Evolutionary conservation across 2,888 invertebrate genomes (phyloP), one percentile per base, ranked within the genome.

Genomic region (Capitulum mitella): DNA sequence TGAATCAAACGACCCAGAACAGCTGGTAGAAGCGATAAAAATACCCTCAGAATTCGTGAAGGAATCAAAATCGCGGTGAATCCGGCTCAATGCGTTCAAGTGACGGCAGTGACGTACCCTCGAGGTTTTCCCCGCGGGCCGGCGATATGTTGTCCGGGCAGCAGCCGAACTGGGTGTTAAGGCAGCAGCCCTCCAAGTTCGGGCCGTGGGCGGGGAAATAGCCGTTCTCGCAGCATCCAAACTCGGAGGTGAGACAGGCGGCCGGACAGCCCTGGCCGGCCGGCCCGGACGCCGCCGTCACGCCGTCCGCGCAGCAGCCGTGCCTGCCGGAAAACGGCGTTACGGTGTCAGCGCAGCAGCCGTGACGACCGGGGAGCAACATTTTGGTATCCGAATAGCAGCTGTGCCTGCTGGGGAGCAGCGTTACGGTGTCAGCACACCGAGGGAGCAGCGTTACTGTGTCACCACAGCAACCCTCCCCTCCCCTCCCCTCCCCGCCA

Each of bases 121-220:
- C 91, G 80, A 92, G 90, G 82, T 90, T 87, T 14, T 91, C 89
- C 46, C 98, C 98, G 81, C 89, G 88, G 0, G 97, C 95, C 12
- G 91, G 87, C 0, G 93, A 93, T 61, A 87, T 86, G 80, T 93
- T 92, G 86, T 95, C 94, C 0, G 94, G 92, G 84, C 97, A 97
- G 85, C 97, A 97, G 0, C 94, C 92, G 83, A 90, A 93, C 32
- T 89, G 90, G 0, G 93, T 89, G 82, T 90, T 89, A 81, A 91
- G 88, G 83, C 97, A 97, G 26, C 95, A 95, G 32, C 92, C 91
- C 87, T 92, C 90, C 51, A 89, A 86, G 83, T 91, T 89, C 0
- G 93, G 91, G 81, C 97, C 97, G 81, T 90, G 89, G 10, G 86
- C 86, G 78, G 83, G 80, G 12, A 82, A 82, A 34, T 80, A 81